Evolutionary conservation across 2,888 invertebrate species (phyloP).

Genomic region (Drosophila kuntzei): DNA sequence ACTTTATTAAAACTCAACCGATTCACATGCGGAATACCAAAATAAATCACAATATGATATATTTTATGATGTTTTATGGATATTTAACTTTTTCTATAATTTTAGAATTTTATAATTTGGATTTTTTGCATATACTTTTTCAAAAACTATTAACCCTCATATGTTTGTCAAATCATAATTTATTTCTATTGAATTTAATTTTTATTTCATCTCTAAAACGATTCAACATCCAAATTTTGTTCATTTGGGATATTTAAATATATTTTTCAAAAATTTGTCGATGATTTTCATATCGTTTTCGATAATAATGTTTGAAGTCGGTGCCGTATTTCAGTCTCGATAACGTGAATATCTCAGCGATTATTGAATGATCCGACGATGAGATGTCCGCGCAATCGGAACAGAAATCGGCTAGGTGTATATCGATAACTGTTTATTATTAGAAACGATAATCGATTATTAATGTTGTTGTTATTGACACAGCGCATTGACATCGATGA

Average conservation of each 20-base stretch:
- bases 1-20: no score
- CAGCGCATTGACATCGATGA: conserved; percentile 51
- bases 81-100: no score
- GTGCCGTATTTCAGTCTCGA: conserved; percentile 35
- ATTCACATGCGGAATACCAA: no score
- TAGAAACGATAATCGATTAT: neutral
- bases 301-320: neutral
- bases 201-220: no score
- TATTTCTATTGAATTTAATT: no score
- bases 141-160: no score
- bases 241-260: neutral
- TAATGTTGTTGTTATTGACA: conserved; percentile 12
- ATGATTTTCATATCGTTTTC: neutral
- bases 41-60: no score
- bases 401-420: conserved; percentile 11
- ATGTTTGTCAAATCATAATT: no score
- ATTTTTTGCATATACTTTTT: no score
- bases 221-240: neutral
- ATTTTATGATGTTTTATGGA: no score
- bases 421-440: neutral
- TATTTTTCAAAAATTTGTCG: neutral
- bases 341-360: conserved; percentile 64
- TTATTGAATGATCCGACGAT: conserved; percentile 35
- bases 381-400: conserved; percentile 55
- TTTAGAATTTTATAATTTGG: no score